Base-by-base conservation (phyloP, 2,113 vertebrate species). In the Apaloderma vittatum region DNA sequence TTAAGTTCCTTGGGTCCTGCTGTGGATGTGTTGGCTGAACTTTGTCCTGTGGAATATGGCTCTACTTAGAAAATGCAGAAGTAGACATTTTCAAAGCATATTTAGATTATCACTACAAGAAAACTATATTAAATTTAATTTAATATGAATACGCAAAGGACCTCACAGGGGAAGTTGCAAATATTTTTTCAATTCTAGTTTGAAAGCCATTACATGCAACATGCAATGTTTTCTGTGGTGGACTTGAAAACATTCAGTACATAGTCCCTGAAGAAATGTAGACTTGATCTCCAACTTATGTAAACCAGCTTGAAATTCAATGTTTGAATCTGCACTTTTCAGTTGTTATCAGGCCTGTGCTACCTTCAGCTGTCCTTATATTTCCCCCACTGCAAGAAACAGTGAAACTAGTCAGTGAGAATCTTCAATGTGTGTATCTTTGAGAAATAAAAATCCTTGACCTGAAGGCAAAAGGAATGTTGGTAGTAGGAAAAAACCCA, bases 341-440 rank as follows among this genome's bases (percentile, higher is more conserved):
- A 34, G 26, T 54, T 91, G 74, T 82, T 82, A 11, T 67, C 29
- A 78, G 30, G 62, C 3, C 9, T 70, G 58, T 70, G 5, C 63
- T 59, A 51, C 15, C 6, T 70, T 63, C 11, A 61, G 48, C 43
- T 16, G 8, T 32, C 11, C 18, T 29, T 62, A 17, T 45, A 12
- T 45, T 30, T 2, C 1, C 3, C 10, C 1, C 2, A 4, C 8
- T 1, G 2, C 13, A 29, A 71, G 40, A 43, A 37, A 9, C 5
- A 49, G 5, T 29, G 71, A 32, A 66, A 72, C 9, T 46, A 43
- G 29, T 61, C 2, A 6, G 63, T 13, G 27, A 51, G 19, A 52
- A 11, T 65, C 8, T 37, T 66, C 6, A 22, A 5, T 57, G 24
- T 65, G 12, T 46, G 34, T 79, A 45, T 12, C 12, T 92, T 46